phyloP scores from a whole-genome alignment of 2,113 vertebrate genomes.

The Apteryx owenii region DNA sequence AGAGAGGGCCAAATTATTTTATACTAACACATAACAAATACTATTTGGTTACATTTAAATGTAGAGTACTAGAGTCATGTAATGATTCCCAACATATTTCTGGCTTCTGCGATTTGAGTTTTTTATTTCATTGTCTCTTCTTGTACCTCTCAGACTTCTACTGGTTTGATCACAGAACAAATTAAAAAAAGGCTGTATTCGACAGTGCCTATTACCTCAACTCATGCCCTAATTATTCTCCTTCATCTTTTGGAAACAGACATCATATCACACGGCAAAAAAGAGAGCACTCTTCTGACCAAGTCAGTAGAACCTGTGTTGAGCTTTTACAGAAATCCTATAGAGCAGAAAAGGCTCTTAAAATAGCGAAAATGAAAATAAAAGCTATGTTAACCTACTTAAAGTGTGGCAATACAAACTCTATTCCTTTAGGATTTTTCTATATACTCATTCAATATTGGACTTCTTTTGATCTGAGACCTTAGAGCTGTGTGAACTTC shows the following conservation, averaged over 20 bases:
- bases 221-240: background rate
- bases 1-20: background rate
- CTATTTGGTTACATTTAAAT: background rate
- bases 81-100: background rate
- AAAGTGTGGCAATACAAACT: background rate
- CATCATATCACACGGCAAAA: background rate
- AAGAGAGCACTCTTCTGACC: background rate
- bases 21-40: background rate
- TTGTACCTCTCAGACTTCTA: background rate
- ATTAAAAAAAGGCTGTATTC: background rate
- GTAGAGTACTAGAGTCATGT: background rate
- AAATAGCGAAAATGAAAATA: background rate
- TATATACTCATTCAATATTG: background rate
- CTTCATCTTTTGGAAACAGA: background rate
- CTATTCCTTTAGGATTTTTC: background rate
- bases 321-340: background rate
- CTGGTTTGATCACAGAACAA: background rate
- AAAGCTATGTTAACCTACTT: background rate
- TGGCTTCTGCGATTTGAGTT: background rate
- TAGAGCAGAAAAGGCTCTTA: background rate
- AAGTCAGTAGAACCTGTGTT: background rate
- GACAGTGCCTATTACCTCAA: background rate
- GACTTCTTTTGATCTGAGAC: slow-evolving; percentile 23
- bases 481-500: slow-evolving; percentile 16
- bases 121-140: background rate